Evolutionary conservation across 1,140 invertebrate species (phyloP), one percentile per base, ranked within the genome.

Genomic region (Pseudomyrmex sp.): DNA sequence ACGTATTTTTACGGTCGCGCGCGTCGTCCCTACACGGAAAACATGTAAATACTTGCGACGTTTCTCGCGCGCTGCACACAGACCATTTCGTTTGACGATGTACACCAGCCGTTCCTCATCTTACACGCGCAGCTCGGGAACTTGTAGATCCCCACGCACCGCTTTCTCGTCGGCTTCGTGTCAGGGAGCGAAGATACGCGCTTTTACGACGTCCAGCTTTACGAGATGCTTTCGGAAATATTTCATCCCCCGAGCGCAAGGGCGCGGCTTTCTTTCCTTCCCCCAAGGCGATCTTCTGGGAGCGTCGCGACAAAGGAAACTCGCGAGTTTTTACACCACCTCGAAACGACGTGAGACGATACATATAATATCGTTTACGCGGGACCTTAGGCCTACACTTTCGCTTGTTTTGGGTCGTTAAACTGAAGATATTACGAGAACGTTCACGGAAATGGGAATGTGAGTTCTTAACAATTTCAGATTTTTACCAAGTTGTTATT

Each of bases 121-220:
- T 63, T 69, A 82, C 50, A 66, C 72, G 63, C 82, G 75, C 70
- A 65, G 79, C 68, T 20, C 56, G 69, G n/a, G 18, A 65, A 52
- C 62, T 35, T 58, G 46, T 72, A 69, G 50, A 23, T 56, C 85
- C 48, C 70, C 69, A 59, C 20, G 61, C 20, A 23, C 35, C 66
- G 26, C 62, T 44, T 46, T 44, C 59, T 23, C 46, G 66, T 44
- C 56, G 35, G 63, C 54, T 56, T 58, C 46, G 58, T 61, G 35
- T 54, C 68, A 56, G 10, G 46, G 68, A 82, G 77, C 86, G 87
- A 90, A 89, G 86, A 90, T 82, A 90, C 89, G 86, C 88, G 84
- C 79, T 89, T 92, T 91, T 91, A 92, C 87, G 91, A 89, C 65
- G 88, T 85, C 86, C 88, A 86, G 90, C 90, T 91, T 91, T 90